Conservation (phyloP, 2,888 invertebrate genomes). For the Chironomus riparius region DNA sequence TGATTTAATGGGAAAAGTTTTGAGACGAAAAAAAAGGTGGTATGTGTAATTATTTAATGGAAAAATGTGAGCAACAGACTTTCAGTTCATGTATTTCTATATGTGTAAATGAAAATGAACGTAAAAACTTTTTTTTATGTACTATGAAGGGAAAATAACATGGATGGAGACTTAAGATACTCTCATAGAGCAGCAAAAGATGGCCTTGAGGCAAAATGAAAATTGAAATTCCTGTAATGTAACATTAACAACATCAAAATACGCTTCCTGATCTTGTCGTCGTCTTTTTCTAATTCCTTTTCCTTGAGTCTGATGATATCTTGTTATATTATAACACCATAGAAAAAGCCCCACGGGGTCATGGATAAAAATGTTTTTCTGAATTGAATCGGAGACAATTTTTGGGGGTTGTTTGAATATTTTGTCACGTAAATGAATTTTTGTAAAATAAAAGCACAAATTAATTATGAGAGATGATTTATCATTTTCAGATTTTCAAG, state of each 20-base stretch:
- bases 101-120: neutral
- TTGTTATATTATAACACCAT: conserved; percentile 1
- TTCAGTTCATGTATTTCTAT: neutral
- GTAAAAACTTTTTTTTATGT: neutral
- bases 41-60: neutral
- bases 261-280: conserved; percentile 1
- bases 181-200: neutral
- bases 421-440: no score
- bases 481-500: no score
- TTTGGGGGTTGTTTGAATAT: no score
- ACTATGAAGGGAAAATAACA: neutral
- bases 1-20: conserved; percentile 8
- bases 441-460: no score
- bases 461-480: no score
- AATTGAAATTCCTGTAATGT: conserved; percentile 7
- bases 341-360: neutral
- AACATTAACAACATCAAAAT: conserved; percentile 6
- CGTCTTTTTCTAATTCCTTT: neutral
- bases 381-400: neutral
- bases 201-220: neutral
- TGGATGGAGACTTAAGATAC: no score
- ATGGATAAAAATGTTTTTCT: neutral
- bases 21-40: neutral
- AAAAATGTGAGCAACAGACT: neutral
- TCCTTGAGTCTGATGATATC: neutral